Percentiles rank a stretch among this genome's conserved stretches.
Conservation (phyloP, 2,113 vertebrate species). For the Manacus vitellinus region DNA sequence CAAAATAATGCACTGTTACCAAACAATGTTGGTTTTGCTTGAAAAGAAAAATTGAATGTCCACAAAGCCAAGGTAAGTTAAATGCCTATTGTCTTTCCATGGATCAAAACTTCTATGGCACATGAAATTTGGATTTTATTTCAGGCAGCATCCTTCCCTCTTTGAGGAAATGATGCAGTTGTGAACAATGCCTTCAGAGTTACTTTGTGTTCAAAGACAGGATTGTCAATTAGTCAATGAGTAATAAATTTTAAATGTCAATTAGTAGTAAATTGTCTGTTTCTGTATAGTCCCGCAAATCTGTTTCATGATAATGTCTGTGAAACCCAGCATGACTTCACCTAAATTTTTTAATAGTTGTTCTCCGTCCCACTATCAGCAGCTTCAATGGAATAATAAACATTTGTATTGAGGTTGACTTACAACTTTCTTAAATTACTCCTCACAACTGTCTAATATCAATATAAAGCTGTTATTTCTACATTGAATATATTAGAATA, state of each 20-base stretch:
- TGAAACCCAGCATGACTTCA: neutral
- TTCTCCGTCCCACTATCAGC: neutral
- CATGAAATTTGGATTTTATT: neutral
- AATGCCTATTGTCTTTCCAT: neutral
- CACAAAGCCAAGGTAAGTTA: neutral
- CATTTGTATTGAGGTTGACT: neutral
- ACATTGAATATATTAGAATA: neutral
- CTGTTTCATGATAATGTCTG: neutral
- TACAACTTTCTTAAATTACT: neutral
- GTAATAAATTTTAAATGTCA: neutral
- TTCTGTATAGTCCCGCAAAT: neutral
- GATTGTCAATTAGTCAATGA: neutral
- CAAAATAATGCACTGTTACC: neutral
- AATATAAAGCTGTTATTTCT: neutral
- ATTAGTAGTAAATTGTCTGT: neutral
- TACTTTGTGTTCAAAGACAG: neutral
- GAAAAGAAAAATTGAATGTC: neutral
- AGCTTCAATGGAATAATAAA: neutral
- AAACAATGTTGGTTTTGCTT: neutral
- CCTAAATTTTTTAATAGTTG: neutral
- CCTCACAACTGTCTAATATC: neutral
- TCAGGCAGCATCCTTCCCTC: neutral
- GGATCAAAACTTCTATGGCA: neutral
- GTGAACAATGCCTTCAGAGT: neutral
- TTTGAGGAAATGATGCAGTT: neutral